Evolutionary conservation across 2,113 vertebrate species (phyloP).

Genomic region (Cyanocitta stelleri): DNA sequence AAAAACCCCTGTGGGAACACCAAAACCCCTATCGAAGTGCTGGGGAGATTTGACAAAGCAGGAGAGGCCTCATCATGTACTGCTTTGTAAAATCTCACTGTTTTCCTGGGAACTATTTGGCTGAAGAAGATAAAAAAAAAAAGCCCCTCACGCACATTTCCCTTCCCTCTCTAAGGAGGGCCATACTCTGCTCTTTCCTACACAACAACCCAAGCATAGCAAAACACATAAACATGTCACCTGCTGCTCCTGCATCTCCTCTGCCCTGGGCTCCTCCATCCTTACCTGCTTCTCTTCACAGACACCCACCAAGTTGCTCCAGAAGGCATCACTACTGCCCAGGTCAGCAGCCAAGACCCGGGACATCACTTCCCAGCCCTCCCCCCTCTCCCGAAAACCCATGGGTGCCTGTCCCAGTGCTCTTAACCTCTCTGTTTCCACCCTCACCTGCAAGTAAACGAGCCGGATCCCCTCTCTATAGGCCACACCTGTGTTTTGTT

Average conservation of each 20-base stretch:
- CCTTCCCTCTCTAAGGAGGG: neutral
- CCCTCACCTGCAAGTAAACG: neutral
- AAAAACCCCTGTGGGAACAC: neutral
- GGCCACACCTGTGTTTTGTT: neutral
- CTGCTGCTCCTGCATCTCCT: neutral
- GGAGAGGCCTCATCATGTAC: neutral
- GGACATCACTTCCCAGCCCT: accelerated
- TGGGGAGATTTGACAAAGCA: neutral
- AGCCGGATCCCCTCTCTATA: neutral
- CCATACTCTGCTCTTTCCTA: neutral
- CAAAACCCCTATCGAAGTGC: accelerated
- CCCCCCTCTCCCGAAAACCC: accelerated
- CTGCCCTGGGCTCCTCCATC: neutral
- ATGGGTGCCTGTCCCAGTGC: accelerated
- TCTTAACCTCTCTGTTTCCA: neutral
- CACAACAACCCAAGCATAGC: neutral
- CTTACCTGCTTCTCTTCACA: neutral
- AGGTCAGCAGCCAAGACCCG: neutral
- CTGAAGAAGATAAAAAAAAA: neutral
- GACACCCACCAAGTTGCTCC: accelerated
- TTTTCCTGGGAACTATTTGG: neutral
- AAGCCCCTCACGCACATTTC: neutral
- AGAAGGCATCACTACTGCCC: neutral
- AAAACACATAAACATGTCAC: accelerated
- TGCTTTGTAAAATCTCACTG: neutral